Evolutionary conservation across 2,888 invertebrate species (phyloP).

Genomic region (Lasioglossum pauxillum): DNA sequence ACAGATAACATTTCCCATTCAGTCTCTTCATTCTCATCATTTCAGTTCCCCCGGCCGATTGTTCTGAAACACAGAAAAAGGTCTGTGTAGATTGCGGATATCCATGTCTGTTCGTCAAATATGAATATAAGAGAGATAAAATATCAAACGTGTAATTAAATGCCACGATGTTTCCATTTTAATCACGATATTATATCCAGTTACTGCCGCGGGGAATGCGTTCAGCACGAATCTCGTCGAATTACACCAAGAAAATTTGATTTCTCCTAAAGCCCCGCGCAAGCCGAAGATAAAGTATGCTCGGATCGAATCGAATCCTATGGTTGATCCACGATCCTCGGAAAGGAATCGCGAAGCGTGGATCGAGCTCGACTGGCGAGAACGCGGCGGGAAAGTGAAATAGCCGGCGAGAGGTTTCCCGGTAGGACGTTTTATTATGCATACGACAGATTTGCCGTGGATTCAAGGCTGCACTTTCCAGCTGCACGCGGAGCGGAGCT

Average conservation of each 20-base stretch:
- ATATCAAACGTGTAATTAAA: background rate
- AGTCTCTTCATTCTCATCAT: background rate
- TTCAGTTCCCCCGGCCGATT: background rate
- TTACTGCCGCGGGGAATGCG: background rate
- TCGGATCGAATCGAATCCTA: background rate
- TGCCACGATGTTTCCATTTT: background rate
- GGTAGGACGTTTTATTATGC: constrained; percentile 57
- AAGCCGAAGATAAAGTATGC: background rate
- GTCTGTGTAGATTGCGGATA: background rate
- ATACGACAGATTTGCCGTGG: constrained; percentile 67
- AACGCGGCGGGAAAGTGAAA: constrained; percentile 29
- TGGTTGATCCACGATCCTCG: background rate
- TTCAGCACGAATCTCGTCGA: background rate
- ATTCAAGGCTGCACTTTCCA: constrained; percentile 53
- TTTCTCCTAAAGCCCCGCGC: background rate
- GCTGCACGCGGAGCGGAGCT: background rate
- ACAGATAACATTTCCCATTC: background rate
- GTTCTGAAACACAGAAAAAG: background rate
- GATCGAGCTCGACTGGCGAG: background rate
- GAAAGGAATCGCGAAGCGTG: background rate
- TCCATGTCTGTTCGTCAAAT: background rate
- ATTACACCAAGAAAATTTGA: background rate
- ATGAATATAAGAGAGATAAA: background rate
- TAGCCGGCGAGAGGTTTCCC: constrained; percentile 4
- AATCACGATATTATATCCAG: background rate